These are phyloP conservation scores for Burhinus oedicnemus DNA, from an alignment of 2,113 vertebrate genomes.

Conservation along the genomic window DNA sequence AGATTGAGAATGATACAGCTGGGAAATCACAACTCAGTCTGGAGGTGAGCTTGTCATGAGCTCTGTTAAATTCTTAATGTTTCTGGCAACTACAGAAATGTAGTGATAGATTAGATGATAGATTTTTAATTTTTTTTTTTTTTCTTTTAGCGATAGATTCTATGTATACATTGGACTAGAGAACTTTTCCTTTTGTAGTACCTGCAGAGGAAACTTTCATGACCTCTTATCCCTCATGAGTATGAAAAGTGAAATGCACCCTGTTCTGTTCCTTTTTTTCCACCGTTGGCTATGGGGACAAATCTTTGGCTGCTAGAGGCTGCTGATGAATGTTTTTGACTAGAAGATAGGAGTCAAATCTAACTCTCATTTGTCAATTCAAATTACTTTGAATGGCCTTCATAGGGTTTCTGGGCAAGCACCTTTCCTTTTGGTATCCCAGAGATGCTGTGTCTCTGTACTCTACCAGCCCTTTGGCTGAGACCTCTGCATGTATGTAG, in stretches of 20 bases:
- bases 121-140: too few relatives aligned
- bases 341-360: too few relatives aligned
- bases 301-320: too few relatives aligned
- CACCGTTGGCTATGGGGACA: too few relatives aligned
- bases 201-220: not conserved
- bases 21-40: not conserved
- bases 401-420: too few relatives aligned
- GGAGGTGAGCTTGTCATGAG: not conserved
- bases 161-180: not conserved
- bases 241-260: not conserved
- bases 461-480: too few relatives aligned
- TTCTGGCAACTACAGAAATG: not conserved
- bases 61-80: not conserved
- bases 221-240: not conserved
- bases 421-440: too few relatives aligned
- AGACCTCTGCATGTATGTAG: too few relatives aligned
- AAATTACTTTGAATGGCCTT: too few relatives aligned
- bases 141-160: not conserved
- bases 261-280: not conserved
- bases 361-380: too few relatives aligned
- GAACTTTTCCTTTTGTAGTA: not conserved
- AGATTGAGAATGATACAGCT: not conserved
- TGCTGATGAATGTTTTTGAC: too few relatives aligned
- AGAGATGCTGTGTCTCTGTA: too few relatives aligned
- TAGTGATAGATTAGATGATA: not conserved